These are phyloP conservation scores for Pollenia angustigena DNA, from an alignment of 2,888 invertebrate species.

Conservation along the genomic window DNA sequence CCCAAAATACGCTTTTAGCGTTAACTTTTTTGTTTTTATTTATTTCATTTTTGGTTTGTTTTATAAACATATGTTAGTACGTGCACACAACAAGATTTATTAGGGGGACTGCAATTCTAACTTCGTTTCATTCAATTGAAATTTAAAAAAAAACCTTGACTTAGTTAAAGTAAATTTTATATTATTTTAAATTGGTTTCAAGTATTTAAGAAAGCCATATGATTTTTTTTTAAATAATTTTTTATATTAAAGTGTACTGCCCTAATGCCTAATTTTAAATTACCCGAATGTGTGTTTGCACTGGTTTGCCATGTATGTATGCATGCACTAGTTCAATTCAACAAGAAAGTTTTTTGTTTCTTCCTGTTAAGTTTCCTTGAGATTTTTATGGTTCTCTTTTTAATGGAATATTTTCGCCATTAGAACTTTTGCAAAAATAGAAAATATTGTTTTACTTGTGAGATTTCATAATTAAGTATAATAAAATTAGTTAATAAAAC, in stretches of 20 bases:
- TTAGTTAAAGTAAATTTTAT: too few species aligned
- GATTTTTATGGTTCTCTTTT: constrained; percentile 19
- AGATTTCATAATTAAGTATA: constrained; percentile 50
- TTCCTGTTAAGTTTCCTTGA: constrained; percentile 5
- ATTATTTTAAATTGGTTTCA: too few species aligned
- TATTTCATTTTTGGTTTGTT: constrained; percentile 22
- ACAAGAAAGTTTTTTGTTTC: constrained; percentile 48
- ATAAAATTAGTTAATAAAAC: constrained; percentile 11
- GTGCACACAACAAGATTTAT: neutral
- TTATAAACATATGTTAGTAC: neutral
- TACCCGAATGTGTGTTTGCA: neutral
- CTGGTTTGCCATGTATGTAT: neutral
- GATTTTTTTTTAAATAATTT: too few species aligned
- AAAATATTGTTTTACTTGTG: constrained; percentile 12
- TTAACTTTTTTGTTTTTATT: constrained; percentile 44
- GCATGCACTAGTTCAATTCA: neutral
- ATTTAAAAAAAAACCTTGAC: too few species aligned
- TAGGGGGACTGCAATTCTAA: neutral
- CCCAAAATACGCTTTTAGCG: constrained; percentile 46
- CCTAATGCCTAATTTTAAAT: neutral
- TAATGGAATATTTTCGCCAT: neutral
- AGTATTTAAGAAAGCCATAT: too few species aligned
- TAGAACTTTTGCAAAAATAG: constrained; percentile 17
- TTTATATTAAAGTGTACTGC: neutral
- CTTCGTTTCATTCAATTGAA: too few species aligned